Evolutionary conservation across 35 echinoderm and acorn worm genomes (phyloP), one percentile per base, ranked within the genome.

Genomic region (Apostichopus parvimensis): DNA sequence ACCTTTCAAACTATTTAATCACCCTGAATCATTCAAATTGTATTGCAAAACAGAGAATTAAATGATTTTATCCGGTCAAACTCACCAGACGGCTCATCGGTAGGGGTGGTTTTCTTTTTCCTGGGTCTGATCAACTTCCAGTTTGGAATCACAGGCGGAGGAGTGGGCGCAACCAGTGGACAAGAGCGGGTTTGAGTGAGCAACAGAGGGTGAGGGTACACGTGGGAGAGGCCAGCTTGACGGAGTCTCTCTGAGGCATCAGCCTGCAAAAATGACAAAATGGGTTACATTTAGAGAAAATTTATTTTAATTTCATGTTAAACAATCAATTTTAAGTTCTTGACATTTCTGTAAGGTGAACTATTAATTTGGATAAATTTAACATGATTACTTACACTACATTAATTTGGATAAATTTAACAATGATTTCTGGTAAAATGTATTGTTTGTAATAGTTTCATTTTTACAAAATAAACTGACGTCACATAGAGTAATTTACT

Each of bases 191-290:
- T 99, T 81, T 94, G 95, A 9, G 95, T 99, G 57, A 99, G 87
- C 93, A 99, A 83, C 86, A 99, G 61, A 59, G 97, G 95, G 59
- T 99, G 97, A 14, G 97, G 97, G 66, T 93, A 96, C 10, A 96
- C 91, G 78, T 99, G 97, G 28, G 97, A 96, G n/a, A 96, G 66
- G 53, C 97, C 95, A 55, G 91, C 80, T 90, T 96, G 97, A 10
- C 97, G 93, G 53, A 99, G 95, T 58, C 95, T 90, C 91, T 99
- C 97, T 4, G 97, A 99, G 77, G 97, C 97, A 96, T 99, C 97
- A 89, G 97, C 97, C 97, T 99, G 58, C 6, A 81, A n/a, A 13
- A 92, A 45, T 4, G 25, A 84, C 10, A 55, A 56, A 92, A 4
- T 21, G 9, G 64, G 64, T 17, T 11, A 68, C 18, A 18, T 68